Evolutionary conservation across 92 coral and sea anemone genomes (phyloP), one percentile per base, ranked within the genome.

Genomic region (Zoanthus gigantus): DNA sequence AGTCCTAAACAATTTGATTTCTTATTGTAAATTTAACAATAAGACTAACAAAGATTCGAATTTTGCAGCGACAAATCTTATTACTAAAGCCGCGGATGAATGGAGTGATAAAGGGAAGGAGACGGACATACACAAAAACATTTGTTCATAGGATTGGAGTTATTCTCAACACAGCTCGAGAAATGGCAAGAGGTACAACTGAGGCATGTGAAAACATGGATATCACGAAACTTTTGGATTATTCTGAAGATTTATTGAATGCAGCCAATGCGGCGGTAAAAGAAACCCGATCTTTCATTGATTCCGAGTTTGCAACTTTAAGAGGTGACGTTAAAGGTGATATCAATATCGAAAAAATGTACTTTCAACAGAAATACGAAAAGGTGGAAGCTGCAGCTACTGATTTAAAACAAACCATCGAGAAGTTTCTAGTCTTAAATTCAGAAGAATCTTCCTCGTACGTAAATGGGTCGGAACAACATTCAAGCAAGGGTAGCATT

Each of bases 81-180:
- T 66, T 74, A 23, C 60, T 68, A 7, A 67, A 31, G 32, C 60
- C 58, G n/a, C 42, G 17, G 60, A 65, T 67, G 47, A 67, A 44
- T 63, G 75, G 28, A 16, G 42, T 48, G 58, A 68, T 71, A 45
- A 81, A 31, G 34, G 60, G 47, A 18, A 81, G 17, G 7, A 42
- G 85, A 81, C 75, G 60, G 44, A 46, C 85, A 47, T 48, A 30
- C 34, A 81, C 85, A 17, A 81, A 81, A 31, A 71, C 71, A 5
- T 81, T 81, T 46, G 61, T 81, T 28, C 75, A 81, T 34, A 81
- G 34, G 61, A 81, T 81, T 47, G 61, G 29, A 42, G 66, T 30
- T 7, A 67, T 81, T 14, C 75, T 81, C 5, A 81, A 81, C 85
- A 81, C 85, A 66, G 52, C 75, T 29, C 85, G 85, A 65, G 85